Conservation (phyloP, 2,888 invertebrate genomes). For the Scaptomyza parva region DNA sequence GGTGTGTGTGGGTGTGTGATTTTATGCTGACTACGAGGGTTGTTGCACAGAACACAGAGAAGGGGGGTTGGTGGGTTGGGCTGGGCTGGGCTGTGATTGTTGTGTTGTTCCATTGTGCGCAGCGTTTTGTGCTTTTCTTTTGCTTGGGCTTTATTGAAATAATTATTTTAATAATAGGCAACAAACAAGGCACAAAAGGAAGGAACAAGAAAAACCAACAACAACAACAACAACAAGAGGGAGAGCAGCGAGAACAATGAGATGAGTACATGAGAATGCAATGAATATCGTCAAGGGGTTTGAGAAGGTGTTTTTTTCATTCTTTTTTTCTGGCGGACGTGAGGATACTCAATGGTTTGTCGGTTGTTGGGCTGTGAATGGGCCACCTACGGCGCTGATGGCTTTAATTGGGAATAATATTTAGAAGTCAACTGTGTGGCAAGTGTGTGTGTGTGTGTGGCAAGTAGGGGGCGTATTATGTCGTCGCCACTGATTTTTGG, state of each 20-base stretch:
- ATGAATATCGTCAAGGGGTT: constrained; percentile 21
- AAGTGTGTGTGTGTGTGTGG: constrained; percentile 9
- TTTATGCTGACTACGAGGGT: constrained; percentile 77
- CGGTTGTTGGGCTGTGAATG: constrained; percentile 47
- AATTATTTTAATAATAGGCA: constrained; percentile 82
- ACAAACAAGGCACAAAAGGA: constrained; percentile 69
- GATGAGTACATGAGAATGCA: constrained; percentile 38
- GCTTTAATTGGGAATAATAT: constrained; percentile 85
- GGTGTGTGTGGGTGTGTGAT: constrained; percentile 52
- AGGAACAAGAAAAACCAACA: constrained; percentile 24
- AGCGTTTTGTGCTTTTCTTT: constrained; percentile 77
- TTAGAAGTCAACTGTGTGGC: constrained; percentile 78
- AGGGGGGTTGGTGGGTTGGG: not conserved
- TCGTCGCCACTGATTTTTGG: constrained; percentile 14
- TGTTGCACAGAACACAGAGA: constrained; percentile 37
- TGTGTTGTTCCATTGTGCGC: constrained; percentile 64
- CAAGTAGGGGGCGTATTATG: constrained; percentile 27
- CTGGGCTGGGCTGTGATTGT: constrained; percentile 18
- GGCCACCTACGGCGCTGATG: constrained; percentile 81
- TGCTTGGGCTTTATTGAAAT: constrained; percentile 75
- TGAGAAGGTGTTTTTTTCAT: no score
- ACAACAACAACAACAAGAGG: constrained; percentile 6
- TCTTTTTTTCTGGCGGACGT: constrained; percentile 10
- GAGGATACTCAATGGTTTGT: constrained; percentile 24
- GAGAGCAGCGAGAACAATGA: constrained; percentile 6